A percentile compares a stretch with the other conserved stretches of the same genome.
These are phyloP conservation scores for Rhagophthalmus giganteus DNA, from an alignment of 2,888 invertebrate genomes.

Conservation along the genomic window DNA sequence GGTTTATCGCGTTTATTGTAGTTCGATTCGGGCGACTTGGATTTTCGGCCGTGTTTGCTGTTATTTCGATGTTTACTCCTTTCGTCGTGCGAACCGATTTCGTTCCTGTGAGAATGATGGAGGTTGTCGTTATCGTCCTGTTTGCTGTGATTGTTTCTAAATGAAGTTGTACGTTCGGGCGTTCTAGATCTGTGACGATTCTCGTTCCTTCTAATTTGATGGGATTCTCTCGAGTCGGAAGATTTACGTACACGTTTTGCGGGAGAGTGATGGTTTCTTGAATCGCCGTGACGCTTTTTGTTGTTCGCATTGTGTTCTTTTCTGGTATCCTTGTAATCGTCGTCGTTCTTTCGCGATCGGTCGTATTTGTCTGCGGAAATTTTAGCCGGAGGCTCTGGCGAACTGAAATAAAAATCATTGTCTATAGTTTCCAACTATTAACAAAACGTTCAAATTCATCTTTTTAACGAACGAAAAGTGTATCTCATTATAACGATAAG, in stretches of 20 bases:
- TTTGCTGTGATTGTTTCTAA: constrained; percentile 45
- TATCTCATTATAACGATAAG: too few species aligned
- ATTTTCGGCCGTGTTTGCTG: constrained; percentile 1
- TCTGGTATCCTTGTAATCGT: constrained; percentile 2
- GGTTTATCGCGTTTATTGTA: neutral
- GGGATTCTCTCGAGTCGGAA: constrained; percentile 9
- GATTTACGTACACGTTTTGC: constrained; percentile 25
- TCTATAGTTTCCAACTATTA: neutral
- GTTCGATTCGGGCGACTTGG: neutral
- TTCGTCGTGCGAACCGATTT: constrained; percentile 2
- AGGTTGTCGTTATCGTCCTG: neutral
- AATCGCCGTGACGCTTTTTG: constrained; percentile 7
- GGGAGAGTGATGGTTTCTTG: constrained; percentile 6
- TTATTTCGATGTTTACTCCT: neutral
- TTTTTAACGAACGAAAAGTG: too few species aligned
- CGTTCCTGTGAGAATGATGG: neutral
- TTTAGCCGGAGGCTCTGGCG: constrained; percentile 44
- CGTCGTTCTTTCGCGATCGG: constrained; percentile 43
- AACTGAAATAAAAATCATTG: constrained; percentile 37
- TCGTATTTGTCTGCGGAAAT: constrained; percentile 31
- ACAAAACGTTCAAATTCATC: neutral
- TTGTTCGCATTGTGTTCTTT: constrained; percentile 36
- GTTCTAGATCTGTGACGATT: constrained; percentile 15
- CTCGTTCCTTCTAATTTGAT: constrained; percentile 4
- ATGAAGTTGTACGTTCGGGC: constrained; percentile 31